Percentiles rank a stretch among this genome's conserved stretches.
Evolutionary conservation across 2,113 vertebrate species (phyloP).

Genomic region (Ploceus nigricollis): DNA sequence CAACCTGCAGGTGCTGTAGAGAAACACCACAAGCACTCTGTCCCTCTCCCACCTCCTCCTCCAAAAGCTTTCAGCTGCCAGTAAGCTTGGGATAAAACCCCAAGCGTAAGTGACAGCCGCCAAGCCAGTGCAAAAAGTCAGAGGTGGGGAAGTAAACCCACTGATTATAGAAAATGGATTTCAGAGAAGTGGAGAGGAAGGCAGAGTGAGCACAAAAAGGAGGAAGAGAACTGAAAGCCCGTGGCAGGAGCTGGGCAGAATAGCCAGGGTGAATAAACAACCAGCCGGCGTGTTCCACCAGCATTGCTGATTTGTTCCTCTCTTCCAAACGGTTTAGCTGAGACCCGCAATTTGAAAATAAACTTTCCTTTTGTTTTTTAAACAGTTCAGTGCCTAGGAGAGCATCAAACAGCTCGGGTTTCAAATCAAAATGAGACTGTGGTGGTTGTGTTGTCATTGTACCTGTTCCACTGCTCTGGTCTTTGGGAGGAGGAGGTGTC

Average conservation of each 20-base stretch:
- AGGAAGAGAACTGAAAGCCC: neutral
- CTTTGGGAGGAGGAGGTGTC: slow-evolving; percentile 42
- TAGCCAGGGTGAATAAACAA: neutral
- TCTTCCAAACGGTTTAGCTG: neutral
- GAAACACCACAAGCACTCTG: neutral
- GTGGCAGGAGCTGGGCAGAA: neutral
- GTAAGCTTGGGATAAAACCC: neutral
- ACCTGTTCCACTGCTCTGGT: slow-evolving; percentile 49
- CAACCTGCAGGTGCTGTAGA: neutral
- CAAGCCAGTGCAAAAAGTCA: neutral
- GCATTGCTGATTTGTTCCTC: neutral
- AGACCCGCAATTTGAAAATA: neutral
- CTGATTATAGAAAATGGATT: neutral
- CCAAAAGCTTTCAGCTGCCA: neutral
- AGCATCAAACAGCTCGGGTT: neutral
- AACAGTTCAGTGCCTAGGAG: slow-evolving; percentile 30
- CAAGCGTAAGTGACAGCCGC: neutral
- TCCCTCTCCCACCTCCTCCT: neutral
- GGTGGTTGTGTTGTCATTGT: slow-evolving; percentile 19
- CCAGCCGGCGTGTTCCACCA: neutral
- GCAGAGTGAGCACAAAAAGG: neutral
- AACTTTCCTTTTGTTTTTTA: slow-evolving; percentile 46
- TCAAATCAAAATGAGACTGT: slow-evolving; percentile 15
- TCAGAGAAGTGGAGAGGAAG: neutral
- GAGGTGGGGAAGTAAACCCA: neutral